These are phyloP conservation scores for Sinocyclocheilus anophthalmus DNA, from an alignment of 2,113 vertebrate genomes.

Conservation along the genomic window DNA sequence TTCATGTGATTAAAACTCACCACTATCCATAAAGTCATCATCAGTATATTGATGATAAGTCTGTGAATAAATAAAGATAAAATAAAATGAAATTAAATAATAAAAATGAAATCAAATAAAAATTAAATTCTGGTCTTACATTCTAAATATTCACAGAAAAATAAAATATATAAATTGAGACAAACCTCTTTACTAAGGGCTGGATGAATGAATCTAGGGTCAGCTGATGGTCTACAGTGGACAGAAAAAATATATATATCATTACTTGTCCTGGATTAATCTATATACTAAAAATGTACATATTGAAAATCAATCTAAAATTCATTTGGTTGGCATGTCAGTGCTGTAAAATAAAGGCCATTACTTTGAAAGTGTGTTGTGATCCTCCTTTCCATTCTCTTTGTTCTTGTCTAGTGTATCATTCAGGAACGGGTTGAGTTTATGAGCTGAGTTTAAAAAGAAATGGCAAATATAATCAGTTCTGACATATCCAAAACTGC, in stretches of 20 bases:
- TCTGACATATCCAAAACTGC: not conserved
- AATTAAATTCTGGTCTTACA: not conserved
- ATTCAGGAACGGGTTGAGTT: constrained; percentile 39
- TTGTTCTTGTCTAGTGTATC: constrained; percentile 29
- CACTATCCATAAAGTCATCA: constrained; percentile 36
- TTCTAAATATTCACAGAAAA: constrained; percentile 6
- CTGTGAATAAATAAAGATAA: constrained; percentile 15
- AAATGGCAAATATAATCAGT: not conserved
- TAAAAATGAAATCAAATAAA: not conserved
- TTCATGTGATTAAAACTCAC: constrained; percentile 33
- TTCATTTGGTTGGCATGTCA: not conserved
- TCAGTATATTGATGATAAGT: constrained; percentile 30
- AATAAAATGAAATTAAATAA: not conserved
- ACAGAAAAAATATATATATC: not conserved
- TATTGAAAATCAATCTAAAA: not conserved
- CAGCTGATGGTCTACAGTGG: constrained; percentile 19
- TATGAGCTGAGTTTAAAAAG: constrained; percentile 32
- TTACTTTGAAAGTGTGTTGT: constrained; percentile 36
- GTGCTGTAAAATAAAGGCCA: constrained; percentile 1
- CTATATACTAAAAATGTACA: not conserved
- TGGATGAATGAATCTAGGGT: constrained; percentile 49
- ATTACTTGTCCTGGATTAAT: not conserved
- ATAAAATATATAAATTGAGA: not conserved
- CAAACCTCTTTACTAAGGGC: constrained; percentile 54
- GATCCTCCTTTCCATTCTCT: constrained; percentile 1